phyloP scores from a whole-genome alignment of 2,797 vertebrate species.

The Dicrostonyx torquatus region DNA sequence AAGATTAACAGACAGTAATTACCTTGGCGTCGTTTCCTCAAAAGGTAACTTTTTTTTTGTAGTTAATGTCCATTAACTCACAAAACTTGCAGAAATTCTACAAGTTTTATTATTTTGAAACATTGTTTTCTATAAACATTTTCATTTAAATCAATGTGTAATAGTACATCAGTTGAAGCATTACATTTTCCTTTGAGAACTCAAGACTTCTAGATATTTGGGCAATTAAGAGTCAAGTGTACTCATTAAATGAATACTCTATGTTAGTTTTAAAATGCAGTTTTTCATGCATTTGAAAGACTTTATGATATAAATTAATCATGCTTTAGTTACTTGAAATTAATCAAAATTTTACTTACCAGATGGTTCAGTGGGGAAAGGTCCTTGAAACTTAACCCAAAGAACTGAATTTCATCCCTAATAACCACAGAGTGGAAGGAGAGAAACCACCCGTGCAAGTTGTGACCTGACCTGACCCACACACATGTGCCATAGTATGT shows the following conservation, averaged over 20 bases:
- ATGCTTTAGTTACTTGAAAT: slow-evolving; percentile 45
- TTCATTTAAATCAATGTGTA: slow-evolving; percentile 64
- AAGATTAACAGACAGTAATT: slow-evolving; percentile 81
- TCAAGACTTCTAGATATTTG: slow-evolving; percentile 73
- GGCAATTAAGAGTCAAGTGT: slow-evolving; percentile 59
- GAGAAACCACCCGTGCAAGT: background rate
- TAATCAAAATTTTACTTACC: background rate
- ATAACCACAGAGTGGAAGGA: background rate
- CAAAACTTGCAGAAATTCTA: slow-evolving; percentile 69
- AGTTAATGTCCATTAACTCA: slow-evolving; percentile 60
- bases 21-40: slow-evolving; percentile 16
- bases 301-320: background rate
- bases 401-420: background rate
- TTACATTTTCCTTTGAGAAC: slow-evolving; percentile 64
- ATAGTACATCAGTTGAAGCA: slow-evolving; percentile 74
- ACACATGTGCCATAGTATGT: no score
- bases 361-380: background rate
- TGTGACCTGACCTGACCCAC: background rate
- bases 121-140: slow-evolving; percentile 42
- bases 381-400: background rate
- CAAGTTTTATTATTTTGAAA: slow-evolving; percentile 74
- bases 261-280: slow-evolving; percentile 22
- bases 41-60: slow-evolving; percentile 33
- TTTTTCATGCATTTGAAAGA: background rate
- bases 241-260: slow-evolving; percentile 69